Evolutionary conservation across 2,113 vertebrate species (phyloP).

Genomic region (Rhinogobius similis): DNA sequence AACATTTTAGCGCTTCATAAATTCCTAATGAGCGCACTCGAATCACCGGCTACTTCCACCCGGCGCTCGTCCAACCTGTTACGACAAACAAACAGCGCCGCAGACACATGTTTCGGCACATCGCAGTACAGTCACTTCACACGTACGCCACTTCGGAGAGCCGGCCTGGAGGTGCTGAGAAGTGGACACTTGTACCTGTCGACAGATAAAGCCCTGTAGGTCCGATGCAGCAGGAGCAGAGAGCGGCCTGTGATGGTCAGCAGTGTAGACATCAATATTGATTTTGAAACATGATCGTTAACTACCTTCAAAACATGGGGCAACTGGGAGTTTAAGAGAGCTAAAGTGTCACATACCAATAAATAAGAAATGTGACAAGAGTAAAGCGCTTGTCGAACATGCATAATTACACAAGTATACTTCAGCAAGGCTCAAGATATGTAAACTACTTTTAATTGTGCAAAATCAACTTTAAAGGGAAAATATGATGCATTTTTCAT

Average conservation of each 20-base stretch:
- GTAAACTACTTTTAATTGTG: neutral
- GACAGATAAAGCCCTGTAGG: slow-evolving; percentile 33
- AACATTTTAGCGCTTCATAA: slow-evolving; percentile 99
- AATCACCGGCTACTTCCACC: slow-evolving; percentile 86
- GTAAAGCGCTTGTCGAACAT: neutral
- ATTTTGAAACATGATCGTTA: slow-evolving; percentile 25
- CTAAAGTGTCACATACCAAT: slow-evolving; percentile 13
- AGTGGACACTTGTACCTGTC: slow-evolving; percentile 40
- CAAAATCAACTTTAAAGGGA: too few species aligned
- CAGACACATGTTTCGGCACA: slow-evolving; percentile 67
- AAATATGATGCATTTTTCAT: too few species aligned
- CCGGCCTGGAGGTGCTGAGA: slow-evolving; percentile 60
- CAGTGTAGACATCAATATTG: slow-evolving; percentile 5
- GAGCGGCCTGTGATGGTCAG: slow-evolving; percentile 13
- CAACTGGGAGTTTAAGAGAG: slow-evolving; percentile 3
- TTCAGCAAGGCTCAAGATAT: neutral
- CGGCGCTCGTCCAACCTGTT: slow-evolving; percentile 81
- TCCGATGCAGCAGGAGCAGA: slow-evolving; percentile 12
- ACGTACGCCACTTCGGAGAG: slow-evolving; percentile 57
- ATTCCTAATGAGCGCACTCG: slow-evolving; percentile 98
- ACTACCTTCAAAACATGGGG: slow-evolving; percentile 8
- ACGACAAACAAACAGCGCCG: slow-evolving; percentile 69
- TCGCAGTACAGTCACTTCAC: slow-evolving; percentile 62
- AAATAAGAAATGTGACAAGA: slow-evolving; percentile 3
- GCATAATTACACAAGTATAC: neutral